Conservation (phyloP, 2,888 invertebrate species). For the Tridacna gigas region DNA sequence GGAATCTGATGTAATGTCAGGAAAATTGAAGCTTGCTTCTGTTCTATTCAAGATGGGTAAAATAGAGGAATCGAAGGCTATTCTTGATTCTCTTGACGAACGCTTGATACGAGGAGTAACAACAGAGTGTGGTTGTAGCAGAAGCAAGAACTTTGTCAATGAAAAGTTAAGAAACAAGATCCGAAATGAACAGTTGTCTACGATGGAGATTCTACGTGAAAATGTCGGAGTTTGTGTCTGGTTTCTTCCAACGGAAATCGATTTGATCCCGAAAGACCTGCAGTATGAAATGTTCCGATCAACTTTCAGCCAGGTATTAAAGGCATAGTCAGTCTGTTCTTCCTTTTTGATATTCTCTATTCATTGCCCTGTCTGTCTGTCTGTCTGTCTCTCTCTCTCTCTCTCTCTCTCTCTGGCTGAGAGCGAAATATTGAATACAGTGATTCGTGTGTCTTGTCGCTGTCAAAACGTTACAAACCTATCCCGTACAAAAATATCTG, state of each 20-base stretch:
- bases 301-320: constrained; percentile 19
- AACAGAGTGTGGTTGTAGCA: constrained; percentile 21
- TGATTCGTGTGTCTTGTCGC: too few relatives aligned
- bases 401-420: too few relatives aligned
- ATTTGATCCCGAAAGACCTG: constrained; percentile 28
- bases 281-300: constrained; percentile 41
- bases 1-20: constrained; percentile 20
- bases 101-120: neutral
- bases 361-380: too few relatives aligned
- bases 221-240: constrained; percentile 22
- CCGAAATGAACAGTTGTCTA: constrained; percentile 17
- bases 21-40: constrained; percentile 20
- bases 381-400: too few relatives aligned
- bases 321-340: neutral
- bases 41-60: constrained; percentile 13
- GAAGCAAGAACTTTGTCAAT: constrained; percentile 17
- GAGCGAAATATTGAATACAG: too few relatives aligned
- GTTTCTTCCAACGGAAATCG: constrained; percentile 24
- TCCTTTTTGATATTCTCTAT: too few relatives aligned
- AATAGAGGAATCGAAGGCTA: neutral
- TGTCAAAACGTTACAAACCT: too few relatives aligned
- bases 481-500: too few relatives aligned
- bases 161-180: constrained; percentile 22
- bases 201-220: constrained; percentile 24
- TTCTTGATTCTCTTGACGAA: constrained; percentile 22